Evolutionary conservation across 2,888 invertebrate species (phyloP).

Genomic region (Meandrusa payeni): DNA sequence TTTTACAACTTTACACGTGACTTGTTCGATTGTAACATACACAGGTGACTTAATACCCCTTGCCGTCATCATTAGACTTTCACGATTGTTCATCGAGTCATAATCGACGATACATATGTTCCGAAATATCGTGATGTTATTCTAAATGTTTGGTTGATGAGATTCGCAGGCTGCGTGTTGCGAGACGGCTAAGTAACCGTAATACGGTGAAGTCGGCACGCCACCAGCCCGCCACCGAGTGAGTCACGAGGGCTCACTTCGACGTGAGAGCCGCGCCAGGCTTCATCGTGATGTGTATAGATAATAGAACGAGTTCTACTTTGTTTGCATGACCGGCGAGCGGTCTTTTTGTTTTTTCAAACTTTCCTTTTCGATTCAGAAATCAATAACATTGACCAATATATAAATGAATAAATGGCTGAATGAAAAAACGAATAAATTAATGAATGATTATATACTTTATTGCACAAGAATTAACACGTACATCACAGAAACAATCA

Average conservation of each 20-base stretch:
- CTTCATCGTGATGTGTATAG: slow-evolving; percentile 48
- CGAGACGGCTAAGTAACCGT: slow-evolving; percentile 44
- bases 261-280: slow-evolving; percentile 49
- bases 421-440: no score
- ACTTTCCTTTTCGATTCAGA: slow-evolving; percentile 45
- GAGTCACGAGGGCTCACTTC: slow-evolving; percentile 33
- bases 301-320: slow-evolving; percentile 46
- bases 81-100: not conserved
- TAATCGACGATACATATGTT: not conserved
- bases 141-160: slow-evolving; percentile 19
- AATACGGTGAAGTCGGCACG: slow-evolving; percentile 36
- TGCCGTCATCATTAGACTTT: not conserved
- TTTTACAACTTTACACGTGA: slow-evolving; percentile 3
- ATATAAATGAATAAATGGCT: no score
- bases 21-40: slow-evolving; percentile 1
- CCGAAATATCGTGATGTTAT: no score
- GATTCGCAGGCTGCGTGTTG: slow-evolving; percentile 38
- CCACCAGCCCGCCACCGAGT: slow-evolving; percentile 25
- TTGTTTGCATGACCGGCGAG: slow-evolving; percentile 47
- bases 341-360: slow-evolving; percentile 32
- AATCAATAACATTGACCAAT: not conserved
- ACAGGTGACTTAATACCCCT: not conserved
- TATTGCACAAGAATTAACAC: no score
- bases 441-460: no score
- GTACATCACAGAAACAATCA: no score